Conservation (phyloP, 2,113 vertebrate genomes). For the Sander vitreus region DNA sequence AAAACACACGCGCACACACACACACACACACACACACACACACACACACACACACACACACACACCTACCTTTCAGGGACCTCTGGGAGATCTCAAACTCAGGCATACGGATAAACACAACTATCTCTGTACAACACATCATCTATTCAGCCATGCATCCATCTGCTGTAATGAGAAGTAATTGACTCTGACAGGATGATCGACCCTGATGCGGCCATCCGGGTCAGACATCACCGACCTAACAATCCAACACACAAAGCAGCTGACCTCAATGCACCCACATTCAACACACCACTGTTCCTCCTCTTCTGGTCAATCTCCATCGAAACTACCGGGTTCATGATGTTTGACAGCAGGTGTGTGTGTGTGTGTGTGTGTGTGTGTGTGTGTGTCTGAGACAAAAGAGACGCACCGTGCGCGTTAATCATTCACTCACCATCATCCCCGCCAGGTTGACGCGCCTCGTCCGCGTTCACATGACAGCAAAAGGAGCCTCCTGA, state of each 20-base stretch:
- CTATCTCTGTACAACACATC: not conserved
- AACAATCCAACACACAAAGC: conserved; percentile 17
- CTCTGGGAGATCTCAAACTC: conserved; percentile 14
- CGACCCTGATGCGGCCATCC: conserved; percentile 42
- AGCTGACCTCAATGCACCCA: conserved; percentile 19
- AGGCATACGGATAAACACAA: not conserved
- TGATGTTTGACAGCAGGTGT: conserved; percentile 40
- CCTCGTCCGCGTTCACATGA: conserved; percentile 45
- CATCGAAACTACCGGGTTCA: not conserved
- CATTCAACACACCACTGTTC: not conserved
- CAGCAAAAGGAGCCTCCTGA: conserved; percentile 5
- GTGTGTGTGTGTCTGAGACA: conserved; percentile 8
- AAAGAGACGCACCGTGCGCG: conserved; percentile 47
- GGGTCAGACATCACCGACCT: conserved; percentile 39
- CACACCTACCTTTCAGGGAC: conserved; percentile 17
- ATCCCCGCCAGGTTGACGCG: conserved; percentile 50
- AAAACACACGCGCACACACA: too few species aligned
- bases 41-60: too few species aligned
- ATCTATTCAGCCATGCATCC: conserved; percentile 6
- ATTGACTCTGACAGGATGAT: conserved; percentile 18
- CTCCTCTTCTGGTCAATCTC: not conserved
- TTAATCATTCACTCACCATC: conserved; percentile 66
- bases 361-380: not conserved
- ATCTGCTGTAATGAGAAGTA: not conserved
- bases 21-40: too few species aligned